phyloP scores from a whole-genome alignment of 2,888 invertebrate species.

The Pollenia labialis region DNA sequence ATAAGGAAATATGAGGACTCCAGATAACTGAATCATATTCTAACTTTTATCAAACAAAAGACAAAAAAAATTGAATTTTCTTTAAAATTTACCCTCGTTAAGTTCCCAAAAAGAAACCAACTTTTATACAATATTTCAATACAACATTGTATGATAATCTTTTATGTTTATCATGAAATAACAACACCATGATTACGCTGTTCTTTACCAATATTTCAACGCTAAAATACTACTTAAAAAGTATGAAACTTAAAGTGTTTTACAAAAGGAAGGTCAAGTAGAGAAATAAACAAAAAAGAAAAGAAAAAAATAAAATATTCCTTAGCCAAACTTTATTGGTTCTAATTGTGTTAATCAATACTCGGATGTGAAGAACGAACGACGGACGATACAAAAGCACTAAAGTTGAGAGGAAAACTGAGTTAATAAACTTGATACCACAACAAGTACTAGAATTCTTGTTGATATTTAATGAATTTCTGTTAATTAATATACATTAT shows the following conservation, averaged over 20 bases:
- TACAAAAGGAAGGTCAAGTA: slow-evolving; percentile 68
- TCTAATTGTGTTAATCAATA: slow-evolving; percentile 67
- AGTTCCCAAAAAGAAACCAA: neutral
- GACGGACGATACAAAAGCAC: neutral
- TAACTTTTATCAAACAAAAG: no score
- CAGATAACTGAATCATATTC: no score
- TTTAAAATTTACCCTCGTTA: slow-evolving; percentile 36
- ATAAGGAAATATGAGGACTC: no score
- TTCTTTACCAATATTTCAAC: slow-evolving; percentile 30
- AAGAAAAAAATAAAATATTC: slow-evolving; percentile 17
- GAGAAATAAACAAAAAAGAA: neutral
- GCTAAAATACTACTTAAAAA: slow-evolving; percentile 12
- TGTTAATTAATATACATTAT: slow-evolving; percentile 66
- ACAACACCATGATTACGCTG: slow-evolving; percentile 46
- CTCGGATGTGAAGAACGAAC: neutral
- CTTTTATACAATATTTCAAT: slow-evolving; percentile 9
- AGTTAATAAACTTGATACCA: slow-evolving; percentile 64
- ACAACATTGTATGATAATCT: slow-evolving; percentile 50
- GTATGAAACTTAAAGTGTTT: slow-evolving; percentile 53
- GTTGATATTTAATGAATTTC: slow-evolving; percentile 66
- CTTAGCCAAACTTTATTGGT: slow-evolving; percentile 52
- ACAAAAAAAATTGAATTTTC: neutral
- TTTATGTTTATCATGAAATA: slow-evolving; percentile 46
- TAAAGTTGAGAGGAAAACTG: neutral
- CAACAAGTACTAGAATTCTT: slow-evolving; percentile 45